Base-by-base conservation (phyloP, 2,113 vertebrate genomes). In the Aplodontia rufa region DNA sequence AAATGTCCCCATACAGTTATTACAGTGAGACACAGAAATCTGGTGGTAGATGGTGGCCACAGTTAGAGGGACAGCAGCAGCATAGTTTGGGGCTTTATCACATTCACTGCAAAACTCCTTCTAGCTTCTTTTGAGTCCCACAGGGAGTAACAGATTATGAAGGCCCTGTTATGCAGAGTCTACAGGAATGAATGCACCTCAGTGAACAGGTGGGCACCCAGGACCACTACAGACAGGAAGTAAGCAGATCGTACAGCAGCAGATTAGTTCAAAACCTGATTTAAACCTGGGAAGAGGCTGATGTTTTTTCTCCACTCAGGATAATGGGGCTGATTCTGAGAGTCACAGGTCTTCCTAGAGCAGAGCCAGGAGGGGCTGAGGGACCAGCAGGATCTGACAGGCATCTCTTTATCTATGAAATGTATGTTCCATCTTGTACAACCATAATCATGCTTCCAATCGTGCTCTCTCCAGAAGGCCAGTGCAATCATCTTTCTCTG, bases 11-110 rank as follows among this genome's bases (percentile, higher is more conserved):
- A 9, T 4, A 11, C 7, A 14, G 32, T 24, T 51, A 58, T 45
- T n/a, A 22, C 5, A 4, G 22, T 16, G 40, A 32, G 13, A 1
- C 8, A 14, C 16, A 17, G 24, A 53, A 53, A 22, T 79, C 47
- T 1, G 10, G 42, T 2, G 8, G 16, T 40, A 79, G 42, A 45
- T 55, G 19, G 28, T 13, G 66, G 7, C 17, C 19, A 19, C 49
- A 9, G 40, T 1, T 37, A 35, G 5, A 4, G 2, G 37, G 42
- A 42, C 9, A 6, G 12, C 1, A 22, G 17, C 17, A 19, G 2
- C 6, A 2, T 8, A 13, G 9, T 49, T 45, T 45, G n/a, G 53
- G 53, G 22, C 16, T 35, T 9, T 0, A 12, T 0, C 24, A 20
- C 17, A 3, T n/a, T 89, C 42, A 28, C 10, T 5, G 37, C 22